Base-by-base conservation (phyloP, 2,797 vertebrate genomes). In the Bovichtus diacanthus region DNA sequence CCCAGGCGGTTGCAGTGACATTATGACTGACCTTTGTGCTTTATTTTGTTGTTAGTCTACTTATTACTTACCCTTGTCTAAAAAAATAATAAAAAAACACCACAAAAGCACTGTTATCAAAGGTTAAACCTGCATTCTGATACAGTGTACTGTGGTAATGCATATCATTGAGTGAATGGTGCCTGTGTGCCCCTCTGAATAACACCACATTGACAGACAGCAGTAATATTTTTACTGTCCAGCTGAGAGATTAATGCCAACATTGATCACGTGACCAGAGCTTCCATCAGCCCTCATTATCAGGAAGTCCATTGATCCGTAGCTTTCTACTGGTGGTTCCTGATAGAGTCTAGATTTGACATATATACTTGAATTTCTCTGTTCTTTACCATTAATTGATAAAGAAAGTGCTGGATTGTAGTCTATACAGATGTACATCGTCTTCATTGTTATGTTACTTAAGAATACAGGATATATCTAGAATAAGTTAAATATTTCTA, bases 261-360 rank as follows among this genome's bases (percentile, higher is more conserved):
- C 44, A 80, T 89, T 73, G 90, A 89, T 88, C 78, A 88, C 66
- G 63, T 75, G 83, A 85, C 82, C 74, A 65, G 76, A 46, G 59
- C 74, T 63, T 83, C 70, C 75, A 72, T 90, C 83, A 82, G 61
- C 46, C 59, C 59, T 69, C 34, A 19, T 86, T 88, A 87, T 63
- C 80, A 86, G 79, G 69, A 78, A 69, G 56, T 60, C 43, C 34
- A 83, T 84, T 81, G 80, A 88, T 87, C 54, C 5, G 18, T 34
- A 51, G 64, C 56, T 67, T 63, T 69, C 29, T 72, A 36, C 38
- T 15, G 13, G 31, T 63, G 60, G 39, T 64, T 76, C 46, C n/a
- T 27, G 44, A 61, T 60, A 65, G 31, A 39, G 54, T 54, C 27
- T 51, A 64, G 73, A 78, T 62, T 31, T 31, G 60, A 27, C 21